phyloP scores from a whole-genome alignment of 35 echinoderm and acorn worm species.

The Strongylocentrotus purpuratus region DNA sequence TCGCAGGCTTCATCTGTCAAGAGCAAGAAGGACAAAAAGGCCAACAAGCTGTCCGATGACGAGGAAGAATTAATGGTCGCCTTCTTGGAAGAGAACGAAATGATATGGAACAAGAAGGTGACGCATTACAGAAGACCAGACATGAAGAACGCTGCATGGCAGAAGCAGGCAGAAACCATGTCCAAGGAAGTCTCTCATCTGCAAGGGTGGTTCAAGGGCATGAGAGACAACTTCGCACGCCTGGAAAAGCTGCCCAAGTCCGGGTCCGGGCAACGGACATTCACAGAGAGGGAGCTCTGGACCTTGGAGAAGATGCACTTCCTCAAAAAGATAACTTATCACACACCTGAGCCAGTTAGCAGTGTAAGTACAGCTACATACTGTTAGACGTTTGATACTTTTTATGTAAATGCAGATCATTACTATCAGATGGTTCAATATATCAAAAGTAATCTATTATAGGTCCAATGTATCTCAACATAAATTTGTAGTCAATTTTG shows the following conservation, averaged over 20 bases:
- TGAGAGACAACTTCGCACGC: background rate
- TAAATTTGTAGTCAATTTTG: background rate
- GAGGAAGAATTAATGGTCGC: slow-evolving; percentile 22
- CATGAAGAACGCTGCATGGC: slow-evolving; percentile 17
- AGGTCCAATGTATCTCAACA: background rate
- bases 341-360: slow-evolving; percentile 34
- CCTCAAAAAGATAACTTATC: background rate
- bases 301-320: slow-evolving; percentile 9
- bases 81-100: slow-evolving; percentile 11
- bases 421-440: background rate
- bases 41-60: slow-evolving; percentile 28
- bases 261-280: background rate
- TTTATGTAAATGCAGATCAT: background rate
- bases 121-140: background rate
- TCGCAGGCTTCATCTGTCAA: background rate
- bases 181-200: slow-evolving; percentile 20
- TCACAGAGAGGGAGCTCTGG: slow-evolving; percentile 42
- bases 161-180: slow-evolving; percentile 36
- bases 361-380: background rate
- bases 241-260: background rate
- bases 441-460: background rate
- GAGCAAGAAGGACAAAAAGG: slow-evolving; percentile 5
- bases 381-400: background rate
- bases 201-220: slow-evolving; percentile 25
- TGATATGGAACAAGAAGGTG: slow-evolving; percentile 19